Percentiles rank a stretch among this genome's conserved stretches.
These are phyloP conservation scores for Chaitophorus viminalis DNA, from an alignment of 2,888 invertebrate genomes.

Conservation along the genomic window DNA sequence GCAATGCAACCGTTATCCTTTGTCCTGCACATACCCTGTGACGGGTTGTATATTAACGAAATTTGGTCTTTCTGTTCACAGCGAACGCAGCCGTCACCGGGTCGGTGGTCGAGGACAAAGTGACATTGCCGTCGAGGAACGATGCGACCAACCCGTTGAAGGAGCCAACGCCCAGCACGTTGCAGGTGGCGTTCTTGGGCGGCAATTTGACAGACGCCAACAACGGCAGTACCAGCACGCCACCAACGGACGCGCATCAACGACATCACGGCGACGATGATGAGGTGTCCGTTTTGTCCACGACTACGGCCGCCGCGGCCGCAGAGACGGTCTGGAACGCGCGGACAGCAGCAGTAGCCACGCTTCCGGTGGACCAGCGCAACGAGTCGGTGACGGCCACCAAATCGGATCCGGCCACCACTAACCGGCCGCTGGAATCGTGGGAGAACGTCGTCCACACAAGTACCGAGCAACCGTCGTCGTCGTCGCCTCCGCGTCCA, in stretches of 20 bases:
- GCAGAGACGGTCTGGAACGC: conserved; percentile 67
- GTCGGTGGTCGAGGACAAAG: conserved; percentile 29
- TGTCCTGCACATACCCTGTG: too few species aligned
- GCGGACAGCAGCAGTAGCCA: conserved; percentile 68
- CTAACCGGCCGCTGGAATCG: conserved; percentile 64
- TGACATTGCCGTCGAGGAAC: conserved; percentile 62
- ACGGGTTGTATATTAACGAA: too few species aligned
- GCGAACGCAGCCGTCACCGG: not conserved
- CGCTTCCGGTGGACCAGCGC: conserved; percentile 65
- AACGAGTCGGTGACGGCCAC: conserved; percentile 66
- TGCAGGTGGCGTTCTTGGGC: conserved; percentile 45
- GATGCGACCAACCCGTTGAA: conserved; percentile 63
- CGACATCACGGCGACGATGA: conserved; percentile 31
- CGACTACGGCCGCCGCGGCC: conserved; percentile 67
- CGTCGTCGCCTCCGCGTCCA: not conserved
- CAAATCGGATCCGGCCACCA: conserved; percentile 66
- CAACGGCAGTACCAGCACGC: conserved; percentile 56
- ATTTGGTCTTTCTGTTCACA: not conserved
- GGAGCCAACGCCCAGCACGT: conserved; percentile 62
- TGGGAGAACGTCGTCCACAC: conserved; percentile 66
- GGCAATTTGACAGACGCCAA: conserved; percentile 39
- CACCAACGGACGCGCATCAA: conserved; percentile 50
- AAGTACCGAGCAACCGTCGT: conserved; percentile 34
- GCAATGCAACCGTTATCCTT: too few species aligned
- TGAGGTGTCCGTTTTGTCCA: not conserved